phyloP scores from a whole-genome alignment of 2,797 vertebrate species.

The Diglossa cyanea region DNA sequence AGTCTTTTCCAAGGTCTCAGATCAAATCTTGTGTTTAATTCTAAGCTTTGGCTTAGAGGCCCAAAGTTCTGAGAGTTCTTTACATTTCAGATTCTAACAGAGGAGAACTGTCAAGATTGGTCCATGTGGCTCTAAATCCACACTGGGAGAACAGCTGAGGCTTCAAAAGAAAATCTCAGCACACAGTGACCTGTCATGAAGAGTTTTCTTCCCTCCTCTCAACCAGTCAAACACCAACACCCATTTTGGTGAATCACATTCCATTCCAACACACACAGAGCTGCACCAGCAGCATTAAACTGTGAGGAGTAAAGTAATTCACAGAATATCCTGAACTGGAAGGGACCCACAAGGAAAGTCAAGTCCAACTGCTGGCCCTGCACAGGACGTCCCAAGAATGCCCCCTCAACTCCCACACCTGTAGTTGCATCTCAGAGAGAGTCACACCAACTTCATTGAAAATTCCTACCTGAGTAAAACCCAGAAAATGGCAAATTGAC shows the following conservation, averaged over 20 bases:
- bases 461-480: neutral
- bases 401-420: neutral
- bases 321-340: neutral
- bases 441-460: neutral
- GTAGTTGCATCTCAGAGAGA: neutral
- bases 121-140: neutral
- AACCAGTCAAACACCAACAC: neutral
- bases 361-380: neutral
- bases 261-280: neutral
- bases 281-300: fast-evolving
- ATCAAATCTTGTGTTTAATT: neutral
- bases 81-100: neutral
- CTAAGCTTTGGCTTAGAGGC: neutral
- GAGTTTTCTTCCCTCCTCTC: neutral
- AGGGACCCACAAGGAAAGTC: neutral
- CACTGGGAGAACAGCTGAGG: neutral
- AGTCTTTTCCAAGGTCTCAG: neutral
- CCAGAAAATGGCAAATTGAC: neutral
- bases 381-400: neutral
- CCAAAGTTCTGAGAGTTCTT: neutral
- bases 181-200: neutral
- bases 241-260: fast-evolving
- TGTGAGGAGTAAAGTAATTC: neutral
- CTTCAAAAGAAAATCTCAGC: neutral
- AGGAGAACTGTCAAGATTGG: neutral